Evolutionary conservation across 2,888 invertebrate species (phyloP), one percentile per base, ranked within the genome.

Genomic region (Sinhomidia bicolor): DNA sequence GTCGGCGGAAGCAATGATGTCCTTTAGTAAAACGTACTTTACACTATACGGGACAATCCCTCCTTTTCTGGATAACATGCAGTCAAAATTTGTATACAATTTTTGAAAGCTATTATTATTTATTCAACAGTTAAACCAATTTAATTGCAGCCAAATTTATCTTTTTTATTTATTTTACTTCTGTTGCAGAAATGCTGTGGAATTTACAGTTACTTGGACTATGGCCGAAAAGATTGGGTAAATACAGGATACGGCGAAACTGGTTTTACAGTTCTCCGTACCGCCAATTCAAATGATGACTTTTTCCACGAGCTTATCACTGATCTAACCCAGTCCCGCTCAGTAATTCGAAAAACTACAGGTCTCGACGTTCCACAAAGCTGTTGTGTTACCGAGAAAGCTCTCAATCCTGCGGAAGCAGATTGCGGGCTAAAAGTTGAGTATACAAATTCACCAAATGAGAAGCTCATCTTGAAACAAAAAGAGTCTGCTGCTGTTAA

Each of bases 121-220:
- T n/a, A n/a, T n/a, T n/a, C n/a, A n/a, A n/a, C n/a, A n/a, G n/a
- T n/a, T n/a, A n/a, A n/a, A n/a, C n/a, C n/a, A n/a, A n/a, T n/a
- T n/a, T n/a, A n/a, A n/a, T n/a, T n/a, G n/a, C n/a, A n/a, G n/a
- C n/a, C n/a, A n/a, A n/a, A n/a, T n/a, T n/a, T n/a, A n/a, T n/a
- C n/a, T n/a, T n/a, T n/a, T n/a, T 23, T 41, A 44, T 14, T 10
- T 32, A 12, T 32, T 26, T 29, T 26, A 14, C 44, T 76, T 14
- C n/a, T n/a, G n/a, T 29, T 36, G n/a, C 9, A 87, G 87, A 74
- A 71, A 74, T 87, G 87, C 51, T 87, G 87, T 51, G 87, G 87
- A 60, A 87, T 87, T 57, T 76, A 87, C 41, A 62, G 62, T 26
- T 87, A 82, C 17, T 17, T 26, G 23, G 87, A 87, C 29, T 87